A percentile compares a stretch with the other conserved stretches of the same genome.
phyloP scores from a whole-genome alignment of 2,797 vertebrate species.

The Acanthiza pusilla region DNA sequence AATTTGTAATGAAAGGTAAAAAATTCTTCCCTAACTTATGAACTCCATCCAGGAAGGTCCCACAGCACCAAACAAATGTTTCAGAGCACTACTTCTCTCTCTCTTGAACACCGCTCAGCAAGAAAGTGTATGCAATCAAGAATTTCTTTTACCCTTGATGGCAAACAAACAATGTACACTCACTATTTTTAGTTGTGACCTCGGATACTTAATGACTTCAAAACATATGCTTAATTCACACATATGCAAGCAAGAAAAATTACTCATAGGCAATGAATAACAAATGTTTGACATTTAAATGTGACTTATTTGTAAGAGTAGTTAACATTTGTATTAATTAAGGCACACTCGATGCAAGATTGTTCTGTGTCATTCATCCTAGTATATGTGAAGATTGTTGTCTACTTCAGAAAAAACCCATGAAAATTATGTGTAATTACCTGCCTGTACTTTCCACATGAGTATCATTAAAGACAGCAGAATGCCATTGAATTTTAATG shows the following conservation, averaged over 20 bases:
- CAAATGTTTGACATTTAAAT: conserved; percentile 55
- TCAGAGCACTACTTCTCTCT: neutral
- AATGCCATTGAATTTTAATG: neutral
- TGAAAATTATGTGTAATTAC: conserved; percentile 22
- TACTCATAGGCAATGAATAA: conserved; percentile 41
- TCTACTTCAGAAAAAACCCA: neutral
- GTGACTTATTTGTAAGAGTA: conserved; percentile 21
- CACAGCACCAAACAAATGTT: accelerated
- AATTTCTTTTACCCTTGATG: neutral
- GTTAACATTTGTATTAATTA: conserved; percentile 58
- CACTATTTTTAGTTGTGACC: conserved; percentile 35
- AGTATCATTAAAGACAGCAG: conserved; percentile 10
- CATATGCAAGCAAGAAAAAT: conserved; percentile 22
- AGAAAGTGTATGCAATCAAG: neutral
- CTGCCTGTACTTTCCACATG: neutral
- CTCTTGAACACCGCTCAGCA: neutral
- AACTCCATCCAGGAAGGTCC: neutral
- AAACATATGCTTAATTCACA: conserved; percentile 33
- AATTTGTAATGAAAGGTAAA: neutral
- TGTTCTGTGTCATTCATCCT: neutral
- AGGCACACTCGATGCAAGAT: neutral
- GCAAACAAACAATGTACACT: conserved; percentile 15
- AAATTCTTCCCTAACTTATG: neutral
- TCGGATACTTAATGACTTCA: neutral
- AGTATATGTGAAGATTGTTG: neutral